Conservation (phyloP, 2,888 invertebrate species). For the Caenorhabditis zanzibari region DNA sequence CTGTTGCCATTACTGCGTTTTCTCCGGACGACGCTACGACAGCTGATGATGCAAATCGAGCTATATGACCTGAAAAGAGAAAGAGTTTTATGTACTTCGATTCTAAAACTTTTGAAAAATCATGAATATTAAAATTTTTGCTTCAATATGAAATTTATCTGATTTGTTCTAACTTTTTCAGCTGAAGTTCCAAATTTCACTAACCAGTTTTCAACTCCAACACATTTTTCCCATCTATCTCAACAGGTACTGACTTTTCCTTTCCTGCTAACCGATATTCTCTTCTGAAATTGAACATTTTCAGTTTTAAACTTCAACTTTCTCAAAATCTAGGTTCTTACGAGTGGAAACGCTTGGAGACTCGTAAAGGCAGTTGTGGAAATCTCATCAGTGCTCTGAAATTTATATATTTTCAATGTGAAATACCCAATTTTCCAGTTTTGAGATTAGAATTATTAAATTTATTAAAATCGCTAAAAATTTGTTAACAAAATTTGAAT, state of each 20-base stretch:
- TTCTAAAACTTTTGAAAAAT: not conserved
- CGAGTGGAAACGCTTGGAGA: slow-evolving; percentile 38
- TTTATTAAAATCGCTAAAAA: not conserved
- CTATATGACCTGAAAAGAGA: slow-evolving; percentile 83
- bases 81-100: not conserved
- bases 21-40: slow-evolving; percentile 84
- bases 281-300: slow-evolving; percentile 32
- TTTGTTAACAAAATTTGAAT: not conserved
- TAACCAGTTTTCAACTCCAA: slow-evolving; percentile 60
- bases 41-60: slow-evolving; percentile 85
- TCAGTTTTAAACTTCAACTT: not conserved
- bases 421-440: not conserved
- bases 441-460: not conserved
- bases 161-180: not conserved
- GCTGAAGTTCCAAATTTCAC: not conserved
- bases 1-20: slow-evolving; percentile 84
- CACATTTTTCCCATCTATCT: slow-evolving; percentile 14
- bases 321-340: not conserved
- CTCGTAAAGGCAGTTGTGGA: slow-evolving; percentile 20
- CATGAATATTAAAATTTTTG: not conserved
- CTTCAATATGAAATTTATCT: not conserved
- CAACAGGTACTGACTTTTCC: slow-evolving; percentile 48
- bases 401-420: slow-evolving; percentile 1
- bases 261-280: slow-evolving; percentile 35
- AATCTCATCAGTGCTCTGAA: slow-evolving; percentile 19